A percentile compares a stretch with the other conserved stretches of the same genome.
These are phyloP conservation scores for Drosophila stalkeri DNA, from an alignment of 2,888 invertebrate genomes.

Conservation along the genomic window DNA sequence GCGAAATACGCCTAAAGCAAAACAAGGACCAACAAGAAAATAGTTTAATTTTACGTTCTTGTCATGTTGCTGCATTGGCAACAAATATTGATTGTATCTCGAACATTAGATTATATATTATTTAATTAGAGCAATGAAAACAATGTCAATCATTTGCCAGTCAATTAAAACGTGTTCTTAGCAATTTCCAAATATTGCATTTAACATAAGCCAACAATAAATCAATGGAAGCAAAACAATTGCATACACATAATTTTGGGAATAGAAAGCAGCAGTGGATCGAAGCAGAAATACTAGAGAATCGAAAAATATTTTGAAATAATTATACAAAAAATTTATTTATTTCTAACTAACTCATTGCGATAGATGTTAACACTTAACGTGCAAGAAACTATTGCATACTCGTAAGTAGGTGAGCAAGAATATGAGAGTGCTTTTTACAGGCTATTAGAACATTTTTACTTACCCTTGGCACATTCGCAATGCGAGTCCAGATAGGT, in stretches of 20 bases:
- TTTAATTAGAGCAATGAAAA: slow-evolving; percentile 34
- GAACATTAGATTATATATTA: no score
- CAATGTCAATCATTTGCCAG: slow-evolving; percentile 39
- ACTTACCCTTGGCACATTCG: slow-evolving; percentile 95
- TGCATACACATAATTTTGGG: slow-evolving; percentile 41
- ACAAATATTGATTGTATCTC: slow-evolving; percentile 19
- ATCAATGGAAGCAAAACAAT: neutral
- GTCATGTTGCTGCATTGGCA: slow-evolving; percentile 1
- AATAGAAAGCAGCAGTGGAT: neutral
- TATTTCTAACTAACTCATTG: neutral
- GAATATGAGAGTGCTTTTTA: neutral
- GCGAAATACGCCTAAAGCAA: slow-evolving; percentile 38
- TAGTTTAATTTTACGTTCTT: slow-evolving; percentile 25
- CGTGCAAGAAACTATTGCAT: neutral
- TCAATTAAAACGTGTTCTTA: slow-evolving; percentile 53
- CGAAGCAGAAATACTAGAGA: no score
- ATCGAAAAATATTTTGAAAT: neutral
- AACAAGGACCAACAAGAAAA: slow-evolving; percentile 13
- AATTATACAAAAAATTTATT: neutral
- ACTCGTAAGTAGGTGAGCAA: neutral
- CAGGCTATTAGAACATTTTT: neutral
- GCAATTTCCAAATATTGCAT: slow-evolving; percentile 27
- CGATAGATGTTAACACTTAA: no score
- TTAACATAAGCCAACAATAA: slow-evolving; percentile 14
- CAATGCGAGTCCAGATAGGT: slow-evolving; percentile 99